A percentile compares a stretch with the other conserved stretches of the same genome.
Evolutionary conservation across 37 sponge, comb jelly and placozoan genomes (phyloP).

Genomic region (Bolinopsis microptera): DNA sequence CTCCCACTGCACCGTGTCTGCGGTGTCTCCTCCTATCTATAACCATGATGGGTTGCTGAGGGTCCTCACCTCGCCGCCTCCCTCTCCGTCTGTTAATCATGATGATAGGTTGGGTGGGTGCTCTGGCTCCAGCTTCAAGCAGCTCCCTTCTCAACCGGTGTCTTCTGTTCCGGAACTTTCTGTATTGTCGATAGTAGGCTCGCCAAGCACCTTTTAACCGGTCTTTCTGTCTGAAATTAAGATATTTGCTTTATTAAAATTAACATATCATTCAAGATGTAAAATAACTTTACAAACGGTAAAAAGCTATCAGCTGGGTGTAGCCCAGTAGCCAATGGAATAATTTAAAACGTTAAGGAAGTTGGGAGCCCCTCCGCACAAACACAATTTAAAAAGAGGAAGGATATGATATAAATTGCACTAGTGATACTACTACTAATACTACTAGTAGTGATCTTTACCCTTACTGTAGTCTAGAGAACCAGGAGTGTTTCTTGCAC

Average conservation of each 20-base stretch:
- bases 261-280: too few relatives aligned
- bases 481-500: neutral
- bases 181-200: neutral
- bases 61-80: neutral
- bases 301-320: too few relatives aligned
- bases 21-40: neutral
- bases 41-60: neutral
- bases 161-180: neutral
- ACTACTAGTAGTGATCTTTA: too few relatives aligned
- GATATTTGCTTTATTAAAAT: too few relatives aligned
- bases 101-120: neutral
- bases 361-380: too few relatives aligned
- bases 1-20: neutral
- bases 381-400: too few relatives aligned
- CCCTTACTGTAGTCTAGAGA: neutral
- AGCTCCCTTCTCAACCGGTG: neutral
- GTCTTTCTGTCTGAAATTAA: neutral
- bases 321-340: too few relatives aligned
- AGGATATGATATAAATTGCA: too few relatives aligned
- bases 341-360: too few relatives aligned
- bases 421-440: too few relatives aligned
- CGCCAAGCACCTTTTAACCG: neutral
- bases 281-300: too few relatives aligned
- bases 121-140: neutral
- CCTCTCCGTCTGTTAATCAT: neutral